Evolutionary conservation across 2,797 vertebrate genomes (phyloP).

Genomic region (Molossus molossus): DNA sequence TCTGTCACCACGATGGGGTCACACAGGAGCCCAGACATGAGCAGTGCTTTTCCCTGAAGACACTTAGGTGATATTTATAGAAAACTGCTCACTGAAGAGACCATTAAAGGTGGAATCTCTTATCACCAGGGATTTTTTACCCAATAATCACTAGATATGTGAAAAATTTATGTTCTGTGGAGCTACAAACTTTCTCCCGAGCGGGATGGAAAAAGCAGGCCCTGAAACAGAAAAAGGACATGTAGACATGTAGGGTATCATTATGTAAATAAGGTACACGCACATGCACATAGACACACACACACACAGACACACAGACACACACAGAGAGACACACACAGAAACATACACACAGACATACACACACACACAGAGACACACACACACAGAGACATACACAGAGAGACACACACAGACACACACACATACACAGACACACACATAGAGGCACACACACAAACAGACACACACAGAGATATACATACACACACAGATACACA

Average conservation of each 20-base stretch:
- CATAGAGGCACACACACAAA: too few species aligned
- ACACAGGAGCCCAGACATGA: neutral
- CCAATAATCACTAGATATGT: slow-evolving; percentile 53
- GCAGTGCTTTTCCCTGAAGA: neutral
- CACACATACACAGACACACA: too few species aligned
- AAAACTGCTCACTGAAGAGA: slow-evolving; percentile 54
- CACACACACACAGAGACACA: neutral
- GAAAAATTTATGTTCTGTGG: slow-evolving; percentile 63
- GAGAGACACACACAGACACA: too few species aligned
- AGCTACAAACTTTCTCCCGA: slow-evolving; percentile 65
- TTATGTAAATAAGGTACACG: slow-evolving; percentile 47
- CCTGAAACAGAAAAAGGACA: slow-evolving; percentile 33
- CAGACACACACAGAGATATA: too few species aligned
- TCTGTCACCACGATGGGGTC: neutral
- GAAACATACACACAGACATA: too few species aligned
- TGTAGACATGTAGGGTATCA: slow-evolving; percentile 25
- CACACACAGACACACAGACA: neutral
- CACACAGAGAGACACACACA: neutral
- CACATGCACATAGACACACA: neutral
- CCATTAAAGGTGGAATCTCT: slow-evolving; percentile 24
- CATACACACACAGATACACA: too few species aligned
- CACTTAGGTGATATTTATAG: slow-evolving; percentile 56
- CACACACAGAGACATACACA: too few species aligned
- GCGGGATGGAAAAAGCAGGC: neutral
- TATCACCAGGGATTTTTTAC: slow-evolving; percentile 31